These are phyloP conservation scores for Cyclopterus lumpus DNA, from an alignment of 2,797 vertebrate genomes.

Conservation along the genomic window DNA sequence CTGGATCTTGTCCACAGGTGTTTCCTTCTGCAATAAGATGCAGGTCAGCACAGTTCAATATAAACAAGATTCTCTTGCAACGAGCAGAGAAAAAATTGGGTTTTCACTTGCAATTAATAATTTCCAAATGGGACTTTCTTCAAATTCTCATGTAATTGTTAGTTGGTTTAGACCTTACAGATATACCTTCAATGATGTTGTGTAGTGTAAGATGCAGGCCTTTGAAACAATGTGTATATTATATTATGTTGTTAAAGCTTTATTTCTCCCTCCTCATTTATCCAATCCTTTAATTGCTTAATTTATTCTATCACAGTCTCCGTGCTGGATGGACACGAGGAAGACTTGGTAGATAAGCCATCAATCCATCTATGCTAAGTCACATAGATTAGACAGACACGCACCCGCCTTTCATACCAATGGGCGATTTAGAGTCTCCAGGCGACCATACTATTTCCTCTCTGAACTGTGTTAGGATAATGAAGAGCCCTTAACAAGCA, in stretches of 20 bases:
- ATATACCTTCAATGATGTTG: not conserved
- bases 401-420: conserved; percentile 23
- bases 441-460: not conserved
- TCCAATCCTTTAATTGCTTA: conserved; percentile 1
- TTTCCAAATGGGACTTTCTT: not conserved
- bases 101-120: not conserved
- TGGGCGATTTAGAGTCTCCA: conserved; percentile 19
- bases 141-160: not conserved
- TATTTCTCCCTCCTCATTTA: not conserved
- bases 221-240: not conserved
- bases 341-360: conserved; percentile 1
- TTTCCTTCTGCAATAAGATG: not conserved
- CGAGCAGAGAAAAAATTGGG: not conserved
- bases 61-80: not conserved
- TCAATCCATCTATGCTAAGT: not conserved
- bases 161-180: not conserved
- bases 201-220: not conserved
- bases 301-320: conserved; percentile 6
- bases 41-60: not conserved
- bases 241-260: not conserved
- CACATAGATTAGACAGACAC: conserved; percentile 7
- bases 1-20: not conserved
- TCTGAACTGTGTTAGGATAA: not conserved
- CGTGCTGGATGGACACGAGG: not conserved
- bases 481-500: not conserved